Percentiles rank a stretch among this genome's conserved stretches.
These are phyloP conservation scores for Hemicentrotus pulcherrimus DNA, from an alignment of 35 echinoderm and acorn worm species.

Conservation along the genomic window DNA sequence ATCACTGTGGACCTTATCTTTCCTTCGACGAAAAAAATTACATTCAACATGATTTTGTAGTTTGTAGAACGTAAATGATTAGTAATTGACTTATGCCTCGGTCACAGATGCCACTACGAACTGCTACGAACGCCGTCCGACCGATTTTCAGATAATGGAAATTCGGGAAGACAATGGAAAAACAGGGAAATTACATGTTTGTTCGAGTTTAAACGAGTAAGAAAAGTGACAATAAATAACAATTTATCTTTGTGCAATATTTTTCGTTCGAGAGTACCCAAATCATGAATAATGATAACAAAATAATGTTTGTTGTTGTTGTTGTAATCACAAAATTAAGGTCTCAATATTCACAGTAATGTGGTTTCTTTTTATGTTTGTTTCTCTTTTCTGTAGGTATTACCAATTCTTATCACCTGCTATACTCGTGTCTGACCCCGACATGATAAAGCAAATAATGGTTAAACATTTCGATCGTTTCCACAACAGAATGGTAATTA, in stretches of 20 bases:
- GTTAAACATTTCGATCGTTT: conserved; percentile 36
- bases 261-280: not conserved
- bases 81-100: too few relatives aligned
- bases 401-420: not conserved
- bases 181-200: too few relatives aligned
- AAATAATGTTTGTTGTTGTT: not conserved
- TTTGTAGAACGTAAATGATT: too few relatives aligned
- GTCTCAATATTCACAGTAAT: not conserved
- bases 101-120: too few relatives aligned
- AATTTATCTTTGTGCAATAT: not conserved
- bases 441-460: conserved; percentile 43
- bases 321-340: not conserved
- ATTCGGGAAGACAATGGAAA: too few relatives aligned
- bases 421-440: not conserved
- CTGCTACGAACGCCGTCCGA: too few relatives aligned
- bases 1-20: too few relatives aligned
- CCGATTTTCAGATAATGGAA: too few relatives aligned
- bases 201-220: too few relatives aligned
- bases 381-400: not conserved
- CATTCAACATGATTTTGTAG: too few relatives aligned
- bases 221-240: too few relatives aligned
- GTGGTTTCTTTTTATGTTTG: not conserved
- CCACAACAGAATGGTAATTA: conserved; percentile 21
- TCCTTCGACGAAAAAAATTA: too few relatives aligned
- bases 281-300: not conserved